These are phyloP conservation scores for Drosophila engyochracea DNA, from an alignment of 2,888 invertebrate species.

Conservation along the genomic window DNA sequence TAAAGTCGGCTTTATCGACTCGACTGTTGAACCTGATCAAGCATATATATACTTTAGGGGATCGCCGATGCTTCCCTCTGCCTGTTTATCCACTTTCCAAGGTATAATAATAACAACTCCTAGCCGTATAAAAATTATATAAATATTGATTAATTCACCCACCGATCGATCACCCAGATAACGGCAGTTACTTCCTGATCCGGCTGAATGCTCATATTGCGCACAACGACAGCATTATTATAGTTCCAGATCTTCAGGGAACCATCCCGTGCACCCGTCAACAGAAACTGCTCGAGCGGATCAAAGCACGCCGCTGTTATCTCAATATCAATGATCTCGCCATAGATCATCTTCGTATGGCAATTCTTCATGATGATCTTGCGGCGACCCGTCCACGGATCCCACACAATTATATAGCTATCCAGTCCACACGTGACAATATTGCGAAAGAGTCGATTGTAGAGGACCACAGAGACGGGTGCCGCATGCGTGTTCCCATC, in stretches of 20 bases:
- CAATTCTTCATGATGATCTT: constrained; percentile 89
- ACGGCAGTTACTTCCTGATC: constrained; percentile 87
- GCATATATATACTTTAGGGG: not conserved
- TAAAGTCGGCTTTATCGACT: not conserved
- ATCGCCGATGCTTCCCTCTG: not conserved
- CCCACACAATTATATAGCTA: constrained; percentile 93
- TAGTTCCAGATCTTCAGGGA: constrained; percentile 93
- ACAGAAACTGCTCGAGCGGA: constrained; percentile 89
- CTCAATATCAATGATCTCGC: constrained; percentile 86
- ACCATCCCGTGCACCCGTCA: constrained; percentile 93
- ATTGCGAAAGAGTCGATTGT: constrained; percentile 91
- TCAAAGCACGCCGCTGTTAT: constrained; percentile 87
- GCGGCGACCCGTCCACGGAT: constrained; percentile 89
- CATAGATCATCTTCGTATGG: constrained; percentile 89
- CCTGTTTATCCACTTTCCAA: not conserved
- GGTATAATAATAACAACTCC: not conserved
- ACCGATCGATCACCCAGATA: constrained; percentile 88
- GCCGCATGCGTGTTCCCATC: constrained; percentile 91
- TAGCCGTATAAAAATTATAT: not conserved
- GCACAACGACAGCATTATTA: constrained; percentile 91
- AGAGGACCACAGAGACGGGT: constrained; percentile 90
- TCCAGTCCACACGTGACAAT: constrained; percentile 92
- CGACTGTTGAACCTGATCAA: not conserved
- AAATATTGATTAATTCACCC: constrained; percentile 27
- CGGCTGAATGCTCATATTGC: constrained; percentile 88